Evolutionary conservation across 2,797 vertebrate species (phyloP), one percentile per base, ranked within the genome.

Genomic region (Sebastolobus altivelis): DNA sequence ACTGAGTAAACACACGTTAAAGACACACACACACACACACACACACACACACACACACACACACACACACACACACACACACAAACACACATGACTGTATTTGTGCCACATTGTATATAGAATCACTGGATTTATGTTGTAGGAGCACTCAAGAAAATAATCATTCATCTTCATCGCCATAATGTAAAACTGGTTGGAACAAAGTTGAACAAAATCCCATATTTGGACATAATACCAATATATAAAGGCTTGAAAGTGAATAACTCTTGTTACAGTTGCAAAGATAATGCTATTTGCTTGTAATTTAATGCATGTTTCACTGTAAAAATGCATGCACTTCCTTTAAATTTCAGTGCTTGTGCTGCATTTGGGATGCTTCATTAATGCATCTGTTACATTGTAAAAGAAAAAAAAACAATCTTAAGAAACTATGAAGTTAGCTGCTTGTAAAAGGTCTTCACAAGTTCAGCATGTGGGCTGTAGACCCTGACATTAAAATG

Each of bases 1-100:
- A 60, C 82, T 68, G 25, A 82, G 66, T 77, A 85, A 88, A 89
- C 84, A 86, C 70, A 81, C 82, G 49, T 58, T 63, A 4, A 6
- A 43, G 4, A 60, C 18, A 67, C 25, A 37, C 31, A 59, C 14
- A 37, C 12, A n/a, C 31, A 72, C 55, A 59, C 16, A 66, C 22
- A 35, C 37, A 63, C 12, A 46, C 9, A 20, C 27, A 72, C 46
- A 43, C 33, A 65, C 31, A 70, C 10, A 72, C 43, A 66, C 25
- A 20, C 5, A 46, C 43, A 66, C 16, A 20, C 5, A 46, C 14
- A 29, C 25, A 22, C 61, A 25, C 43, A 66, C 25, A 20, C 5
- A 46, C 43, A 66, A 16, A 20, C 5, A 46, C 14, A 29, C 25
- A 22, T 25, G 10, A 16, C 11, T 35, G 31, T 69, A 59, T 43